Evolutionary conservation across 2,888 invertebrate genomes (phyloP).

Genomic region (Osedax fenrisi): DNA sequence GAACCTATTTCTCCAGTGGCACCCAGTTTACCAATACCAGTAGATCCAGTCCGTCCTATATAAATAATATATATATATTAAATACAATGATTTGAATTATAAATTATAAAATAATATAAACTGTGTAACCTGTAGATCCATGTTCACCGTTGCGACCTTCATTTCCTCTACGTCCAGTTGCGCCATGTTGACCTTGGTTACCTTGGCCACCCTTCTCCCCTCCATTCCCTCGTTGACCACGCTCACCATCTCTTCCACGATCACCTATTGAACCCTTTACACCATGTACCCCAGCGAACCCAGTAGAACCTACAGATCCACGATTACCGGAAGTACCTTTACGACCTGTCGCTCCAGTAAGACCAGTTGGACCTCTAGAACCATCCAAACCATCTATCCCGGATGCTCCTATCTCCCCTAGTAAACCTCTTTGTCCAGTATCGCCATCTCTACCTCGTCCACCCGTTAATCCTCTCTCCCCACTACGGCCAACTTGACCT

Average conservation of each 20-base stretch:
- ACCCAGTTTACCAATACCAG: background rate
- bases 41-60: background rate
- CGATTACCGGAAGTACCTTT: background rate
- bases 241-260: background rate
- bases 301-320: background rate
- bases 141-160: background rate
- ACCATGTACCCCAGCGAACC: background rate
- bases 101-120: background rate
- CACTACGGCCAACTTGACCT: background rate
- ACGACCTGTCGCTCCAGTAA: background rate
- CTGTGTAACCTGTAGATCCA: background rate
- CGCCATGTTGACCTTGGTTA: background rate
- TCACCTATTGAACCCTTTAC: background rate
- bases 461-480: background rate
- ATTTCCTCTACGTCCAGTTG: background rate
- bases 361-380: background rate
- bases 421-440: background rate
- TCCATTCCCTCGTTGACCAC: background rate
- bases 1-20: slow-evolving; percentile 11
- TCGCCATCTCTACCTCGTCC: background rate
- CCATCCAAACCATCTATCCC: background rate
- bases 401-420: background rate
- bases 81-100: background rate
- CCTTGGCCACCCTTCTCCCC: background rate
- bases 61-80: background rate